A percentile compares a stretch with the other conserved stretches of the same genome.
Evolutionary conservation across 2,888 invertebrate species (phyloP).

Genomic region (Drosophila algonquin): DNA sequence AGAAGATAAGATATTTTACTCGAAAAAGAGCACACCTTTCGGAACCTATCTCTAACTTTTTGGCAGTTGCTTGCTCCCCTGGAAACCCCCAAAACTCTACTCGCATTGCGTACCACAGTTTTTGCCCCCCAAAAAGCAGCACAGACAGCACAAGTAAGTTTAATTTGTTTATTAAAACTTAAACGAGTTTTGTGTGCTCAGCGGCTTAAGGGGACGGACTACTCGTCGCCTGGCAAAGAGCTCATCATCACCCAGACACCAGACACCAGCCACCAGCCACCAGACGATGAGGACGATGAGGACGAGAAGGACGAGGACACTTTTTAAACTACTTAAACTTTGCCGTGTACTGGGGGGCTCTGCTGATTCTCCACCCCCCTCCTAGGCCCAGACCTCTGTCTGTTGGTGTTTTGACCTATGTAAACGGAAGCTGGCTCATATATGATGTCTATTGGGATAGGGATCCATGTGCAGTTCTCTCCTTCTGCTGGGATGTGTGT

Average conservation of each 20-base stretch:
- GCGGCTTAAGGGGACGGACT: constrained; percentile 32
- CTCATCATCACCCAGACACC: constrained; percentile 45
- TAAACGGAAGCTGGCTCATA: constrained; percentile 48
- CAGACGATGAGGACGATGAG: constrained; percentile 15
- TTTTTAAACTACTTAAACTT: constrained; percentile 74
- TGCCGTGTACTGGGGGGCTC: constrained; percentile 25
- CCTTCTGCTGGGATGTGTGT: constrained; percentile 9
- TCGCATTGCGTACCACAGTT: neutral
- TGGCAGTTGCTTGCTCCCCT: neutral
- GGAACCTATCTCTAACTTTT: neutral
- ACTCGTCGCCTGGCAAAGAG: constrained; percentile 34
- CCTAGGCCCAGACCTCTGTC: neutral
- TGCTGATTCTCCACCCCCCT: constrained; percentile 15
- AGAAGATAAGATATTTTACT: too few species aligned
- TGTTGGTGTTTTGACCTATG: constrained; percentile 49
- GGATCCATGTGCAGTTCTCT: constrained; percentile 3
- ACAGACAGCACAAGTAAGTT: constrained; percentile 64
- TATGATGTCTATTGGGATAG: constrained; percentile 19
- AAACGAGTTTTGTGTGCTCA: constrained; percentile 62
- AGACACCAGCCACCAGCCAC: neutral
- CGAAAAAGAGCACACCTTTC: neutral
- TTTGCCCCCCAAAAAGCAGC: constrained; percentile 22
- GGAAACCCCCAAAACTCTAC: neutral
- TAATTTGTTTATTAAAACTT: constrained; percentile 79
- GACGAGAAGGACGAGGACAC: constrained; percentile 52